Conservation (phyloP, 2,888 invertebrate genomes). For the Coenonympha arcania region DNA sequence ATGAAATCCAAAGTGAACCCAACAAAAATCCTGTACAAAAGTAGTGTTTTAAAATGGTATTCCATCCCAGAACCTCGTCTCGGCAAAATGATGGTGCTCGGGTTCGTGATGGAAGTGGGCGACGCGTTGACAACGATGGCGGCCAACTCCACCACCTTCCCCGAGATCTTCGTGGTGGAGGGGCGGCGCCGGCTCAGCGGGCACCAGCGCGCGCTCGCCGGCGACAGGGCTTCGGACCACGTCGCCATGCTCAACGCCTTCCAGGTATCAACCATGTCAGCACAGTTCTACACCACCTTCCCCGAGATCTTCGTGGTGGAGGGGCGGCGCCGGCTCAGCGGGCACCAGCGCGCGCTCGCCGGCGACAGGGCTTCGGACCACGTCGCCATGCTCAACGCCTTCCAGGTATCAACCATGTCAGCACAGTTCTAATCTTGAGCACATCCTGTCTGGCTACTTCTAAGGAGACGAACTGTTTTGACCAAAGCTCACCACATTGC, state of each 20-base stretch:
- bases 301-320: slow-evolving; percentile 94
- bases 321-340: slow-evolving; percentile 82
- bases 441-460: no score
- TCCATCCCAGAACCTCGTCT: slow-evolving; percentile 84
- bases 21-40: no score
- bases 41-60: no score
- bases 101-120: slow-evolving; percentile 91
- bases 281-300: slow-evolving; percentile 93
- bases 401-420: slow-evolving; percentile 76
- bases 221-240: slow-evolving; percentile 93
- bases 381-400: slow-evolving; percentile 94
- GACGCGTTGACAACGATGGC: slow-evolving; percentile 95
- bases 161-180: slow-evolving; percentile 92
- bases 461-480: no score
- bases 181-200: slow-evolving; percentile 83
- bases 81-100: slow-evolving; percentile 97
- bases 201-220: slow-evolving; percentile 90
- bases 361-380: slow-evolving; percentile 95
- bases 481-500: no score
- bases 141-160: slow-evolving; percentile 95
- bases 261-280: slow-evolving; percentile 74
- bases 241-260: slow-evolving; percentile 95
- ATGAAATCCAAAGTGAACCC: no score
- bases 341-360: slow-evolving; percentile 88
- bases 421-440: no score